Conservation (phyloP, 35 echinoderm and acorn worm species). For the Ophiothrix spiculata region DNA sequence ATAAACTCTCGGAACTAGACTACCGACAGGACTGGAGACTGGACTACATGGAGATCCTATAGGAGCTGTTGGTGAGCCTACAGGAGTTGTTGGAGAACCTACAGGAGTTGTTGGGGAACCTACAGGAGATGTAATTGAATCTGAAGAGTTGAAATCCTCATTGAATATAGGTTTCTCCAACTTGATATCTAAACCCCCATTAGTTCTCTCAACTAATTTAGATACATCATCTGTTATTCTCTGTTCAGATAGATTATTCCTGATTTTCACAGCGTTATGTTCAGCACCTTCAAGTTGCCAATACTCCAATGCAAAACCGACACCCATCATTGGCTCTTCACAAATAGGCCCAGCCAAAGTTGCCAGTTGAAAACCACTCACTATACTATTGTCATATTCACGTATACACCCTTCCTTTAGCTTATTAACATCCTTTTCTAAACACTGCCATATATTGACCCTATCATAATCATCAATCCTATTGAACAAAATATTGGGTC, state of each 20-base stretch:
- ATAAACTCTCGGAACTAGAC: constrained; percentile 32
- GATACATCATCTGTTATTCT: not conserved
- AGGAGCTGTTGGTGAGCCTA: too few relatives aligned
- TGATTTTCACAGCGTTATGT: not conserved
- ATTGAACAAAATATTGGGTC: constrained; percentile 90
- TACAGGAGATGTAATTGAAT: not conserved
- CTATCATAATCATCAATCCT: constrained; percentile 68
- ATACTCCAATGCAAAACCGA: constrained; percentile 69
- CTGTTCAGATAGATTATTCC: not conserved
- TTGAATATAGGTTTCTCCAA: too few relatives aligned
- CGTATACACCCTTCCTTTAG: constrained; percentile 26
- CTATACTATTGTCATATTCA: constrained; percentile 81
- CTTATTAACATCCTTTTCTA: constrained; percentile 22
- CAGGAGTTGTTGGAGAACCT: not conserved
- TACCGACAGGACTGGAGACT: constrained; percentile 3
- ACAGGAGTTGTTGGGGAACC: not conserved
- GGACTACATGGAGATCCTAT: too few relatives aligned
- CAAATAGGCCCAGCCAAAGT: constrained; percentile 86
- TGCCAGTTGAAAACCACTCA: constrained; percentile 94
- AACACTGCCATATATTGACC: constrained; percentile 68
- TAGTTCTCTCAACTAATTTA: not conserved
- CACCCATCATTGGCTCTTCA: constrained; percentile 99
- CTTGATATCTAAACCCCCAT: too few relatives aligned
- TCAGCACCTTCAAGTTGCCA: constrained; percentile 58
- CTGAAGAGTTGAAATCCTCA: not conserved